These are phyloP conservation scores for Rhyacophila evoluta DNA, from an alignment of 2,888 invertebrate genomes.

Conservation along the genomic window DNA sequence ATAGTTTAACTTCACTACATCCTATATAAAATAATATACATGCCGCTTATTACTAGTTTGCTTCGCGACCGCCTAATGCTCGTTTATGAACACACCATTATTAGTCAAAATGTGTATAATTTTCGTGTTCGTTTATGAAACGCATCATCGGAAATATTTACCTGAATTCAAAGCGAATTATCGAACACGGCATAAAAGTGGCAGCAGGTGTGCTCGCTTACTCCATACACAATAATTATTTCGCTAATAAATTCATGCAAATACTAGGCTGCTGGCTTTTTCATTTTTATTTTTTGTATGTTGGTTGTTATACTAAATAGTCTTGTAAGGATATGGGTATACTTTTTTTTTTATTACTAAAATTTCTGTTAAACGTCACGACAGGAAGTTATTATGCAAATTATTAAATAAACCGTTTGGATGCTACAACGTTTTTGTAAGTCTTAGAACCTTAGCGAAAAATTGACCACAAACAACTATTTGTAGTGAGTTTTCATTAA, in stretches of 20 bases:
- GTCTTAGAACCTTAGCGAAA: too few species aligned
- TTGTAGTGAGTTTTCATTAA: too few species aligned
- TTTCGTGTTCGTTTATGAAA: not conserved
- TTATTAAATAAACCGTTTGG: too few species aligned
- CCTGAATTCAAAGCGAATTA: not conserved
- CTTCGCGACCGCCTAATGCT: not conserved
- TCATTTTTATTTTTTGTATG: too few species aligned
- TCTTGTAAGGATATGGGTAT: too few species aligned
- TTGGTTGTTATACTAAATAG: too few species aligned
- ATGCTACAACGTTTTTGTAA: too few species aligned
- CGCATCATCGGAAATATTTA: constrained; percentile 10
- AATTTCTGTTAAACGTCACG: too few species aligned
- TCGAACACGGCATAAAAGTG: not conserved
- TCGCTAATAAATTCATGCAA: not conserved
- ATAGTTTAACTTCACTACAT: not conserved
- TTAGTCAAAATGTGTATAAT: not conserved
- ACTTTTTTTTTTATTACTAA: too few species aligned
- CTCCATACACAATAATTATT: not conserved
- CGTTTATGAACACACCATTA: not conserved
- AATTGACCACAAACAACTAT: too few species aligned
- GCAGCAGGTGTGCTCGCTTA: not conserved
- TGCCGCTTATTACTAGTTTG: not conserved
- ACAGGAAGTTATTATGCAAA: not conserved
- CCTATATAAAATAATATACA: not conserved
- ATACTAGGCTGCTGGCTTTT: not conserved